Evolutionary conservation across 2,113 vertebrate species (phyloP).

Genomic region (Pseudorasbora parva): DNA sequence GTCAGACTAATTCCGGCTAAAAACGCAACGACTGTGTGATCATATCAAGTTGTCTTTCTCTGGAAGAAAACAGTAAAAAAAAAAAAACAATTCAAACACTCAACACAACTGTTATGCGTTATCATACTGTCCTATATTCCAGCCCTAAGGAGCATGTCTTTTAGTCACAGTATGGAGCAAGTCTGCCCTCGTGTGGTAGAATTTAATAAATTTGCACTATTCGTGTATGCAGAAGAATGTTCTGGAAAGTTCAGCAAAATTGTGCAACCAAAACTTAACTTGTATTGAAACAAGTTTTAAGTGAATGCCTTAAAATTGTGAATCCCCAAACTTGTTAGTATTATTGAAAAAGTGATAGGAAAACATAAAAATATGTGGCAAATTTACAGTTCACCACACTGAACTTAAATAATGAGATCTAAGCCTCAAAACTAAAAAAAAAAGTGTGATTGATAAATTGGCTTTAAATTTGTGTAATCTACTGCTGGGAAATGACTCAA

Average conservation of each 20-base stretch:
- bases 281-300: neutral
- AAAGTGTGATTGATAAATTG: no score
- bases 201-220: neutral
- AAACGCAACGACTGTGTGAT: neutral
- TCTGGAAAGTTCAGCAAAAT: neutral
- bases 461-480: neutral
- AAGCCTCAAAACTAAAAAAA: neutral
- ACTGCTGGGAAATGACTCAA: neutral
- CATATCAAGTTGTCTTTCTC: slow-evolving; percentile 1
- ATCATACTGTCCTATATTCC: neutral
- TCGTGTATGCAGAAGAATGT: neutral
- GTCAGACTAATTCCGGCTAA: slow-evolving; percentile 6
- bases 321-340: no score
- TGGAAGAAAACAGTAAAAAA: neutral
- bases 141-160: neutral
- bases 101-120: neutral
- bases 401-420: neutral
- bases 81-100: slow-evolving; percentile 11
- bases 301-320: no score
- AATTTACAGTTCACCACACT: neutral
- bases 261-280: neutral
- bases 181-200: slow-evolving; percentile 43
- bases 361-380: neutral
- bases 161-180: neutral
- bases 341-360: neutral